These are phyloP conservation scores for Periophthalmus magnuspinnatus DNA, from an alignment of 2,797 vertebrate genomes.

Conservation along the genomic window DNA sequence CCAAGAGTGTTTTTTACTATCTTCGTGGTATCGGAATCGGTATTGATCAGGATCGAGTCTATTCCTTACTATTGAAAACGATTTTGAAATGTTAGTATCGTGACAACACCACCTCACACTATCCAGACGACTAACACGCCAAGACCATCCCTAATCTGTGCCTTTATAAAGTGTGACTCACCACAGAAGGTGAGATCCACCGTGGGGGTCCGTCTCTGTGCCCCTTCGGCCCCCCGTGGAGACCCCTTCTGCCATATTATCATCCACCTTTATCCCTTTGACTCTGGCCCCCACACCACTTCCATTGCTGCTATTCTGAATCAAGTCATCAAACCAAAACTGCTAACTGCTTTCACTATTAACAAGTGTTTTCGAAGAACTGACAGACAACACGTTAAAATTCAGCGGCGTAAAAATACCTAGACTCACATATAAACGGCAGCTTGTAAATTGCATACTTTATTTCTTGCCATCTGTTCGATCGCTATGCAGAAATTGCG, in stretches of 20 bases:
- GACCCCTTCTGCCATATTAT: slow-evolving; percentile 48
- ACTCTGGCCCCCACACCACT: slow-evolving; percentile 33
- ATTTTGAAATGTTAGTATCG: no score
- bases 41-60: no score
- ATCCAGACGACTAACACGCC: background rate
- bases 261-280: slow-evolving; percentile 48
- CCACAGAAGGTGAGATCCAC: slow-evolving; percentile 31
- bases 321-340: slow-evolving; percentile 52
- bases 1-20: no score
- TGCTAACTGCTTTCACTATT: slow-evolving; percentile 46
- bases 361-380: slow-evolving; percentile 69
- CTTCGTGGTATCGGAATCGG: no score
- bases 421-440: slow-evolving; percentile 40
- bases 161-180: slow-evolving; percentile 35
- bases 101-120: background rate
- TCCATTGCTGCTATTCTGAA: slow-evolving; percentile 27
- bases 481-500: background rate
- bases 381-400: slow-evolving; percentile 74
- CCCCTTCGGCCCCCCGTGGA: slow-evolving; percentile 6
- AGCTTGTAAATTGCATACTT: slow-evolving; percentile 58
- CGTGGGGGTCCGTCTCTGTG: slow-evolving; percentile 21
- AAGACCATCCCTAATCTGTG: slow-evolving; percentile 10
- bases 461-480: slow-evolving; percentile 20
- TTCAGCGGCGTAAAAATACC: slow-evolving; percentile 50
- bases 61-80: no score